These are phyloP conservation scores for Tupiocoris notatus DNA, from an alignment of 2,888 invertebrate species.

Conservation along the genomic window DNA sequence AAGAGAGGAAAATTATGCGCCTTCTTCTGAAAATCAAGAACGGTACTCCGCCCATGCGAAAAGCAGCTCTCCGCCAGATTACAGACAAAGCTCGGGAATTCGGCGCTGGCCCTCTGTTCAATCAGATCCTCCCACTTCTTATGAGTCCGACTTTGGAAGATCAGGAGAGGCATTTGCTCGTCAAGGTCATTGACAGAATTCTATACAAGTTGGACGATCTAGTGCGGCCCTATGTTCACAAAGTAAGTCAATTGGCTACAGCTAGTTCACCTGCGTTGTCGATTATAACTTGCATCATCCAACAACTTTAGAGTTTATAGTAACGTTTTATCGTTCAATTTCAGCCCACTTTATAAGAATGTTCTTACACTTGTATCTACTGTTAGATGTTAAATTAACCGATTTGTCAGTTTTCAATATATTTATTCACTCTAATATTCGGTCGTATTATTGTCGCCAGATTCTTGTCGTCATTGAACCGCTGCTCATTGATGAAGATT, in stretches of 20 bases:
- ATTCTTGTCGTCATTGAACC: slow-evolving; percentile 99
- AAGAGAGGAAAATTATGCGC: slow-evolving; percentile 99
- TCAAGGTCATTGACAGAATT: slow-evolving; percentile 98
- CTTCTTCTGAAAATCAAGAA: slow-evolving; percentile 97
- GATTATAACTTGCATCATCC: too few species aligned
- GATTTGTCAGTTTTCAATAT: too few species aligned
- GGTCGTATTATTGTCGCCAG: too few species aligned
- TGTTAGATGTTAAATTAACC: too few species aligned
- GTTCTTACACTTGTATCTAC: too few species aligned
- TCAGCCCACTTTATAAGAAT: neutral
- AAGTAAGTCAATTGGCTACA: too few species aligned
- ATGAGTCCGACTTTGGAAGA: slow-evolving; percentile 99
- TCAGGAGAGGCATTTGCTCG: slow-evolving; percentile 96
- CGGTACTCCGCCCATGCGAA: slow-evolving; percentile 99
- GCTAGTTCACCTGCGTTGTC: too few species aligned
- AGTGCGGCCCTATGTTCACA: slow-evolving; percentile 98
- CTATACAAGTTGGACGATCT: slow-evolving; percentile 97
- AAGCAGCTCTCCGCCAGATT: slow-evolving; percentile 94
- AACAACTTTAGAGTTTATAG: too few species aligned
- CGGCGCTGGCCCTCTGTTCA: slow-evolving; percentile 97
- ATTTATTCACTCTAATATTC: too few species aligned
- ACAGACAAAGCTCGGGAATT: slow-evolving; percentile 98
- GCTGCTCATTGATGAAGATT: slow-evolving; percentile 97
- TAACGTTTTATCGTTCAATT: neutral
- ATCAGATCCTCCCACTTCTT: slow-evolving; percentile 97